Base-by-base conservation (phyloP, 2,888 invertebrate species). In the Cephus sareptanus region DNA sequence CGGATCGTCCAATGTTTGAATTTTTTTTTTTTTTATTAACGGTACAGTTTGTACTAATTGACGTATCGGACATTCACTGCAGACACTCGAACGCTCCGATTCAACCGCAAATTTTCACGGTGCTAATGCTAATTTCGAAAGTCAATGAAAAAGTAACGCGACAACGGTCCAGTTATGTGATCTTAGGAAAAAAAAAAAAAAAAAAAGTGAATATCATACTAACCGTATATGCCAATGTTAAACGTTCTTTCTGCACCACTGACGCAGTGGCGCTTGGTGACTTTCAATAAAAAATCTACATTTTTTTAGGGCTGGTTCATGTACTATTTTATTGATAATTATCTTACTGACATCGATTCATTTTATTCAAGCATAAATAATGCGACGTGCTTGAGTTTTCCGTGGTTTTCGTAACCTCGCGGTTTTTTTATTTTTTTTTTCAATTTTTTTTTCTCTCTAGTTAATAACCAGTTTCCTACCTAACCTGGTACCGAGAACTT, bases 1-100 rank as follows among this genome's bases (percentile, higher is more conserved):
- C 75, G 69, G 73, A 70, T 74, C 77, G 78, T 81, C 77, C 76
- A 77, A 80, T 73, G 76, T 76, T 76, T 78, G 77, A 75, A 79
- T 15, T 4, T 37, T 40, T 40, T 23, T 40, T 23, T 56, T 40
- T 6, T 81, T 77, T 13, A 37, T 37, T 79, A 78, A 81, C 80
- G 82, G 79, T 77, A 75, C 68, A 34, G 69, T 76, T 68, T 74
- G 40, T 31, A 31, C 12, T 11, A 71, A 34, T n/a, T 71, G 12
- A 71, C 31, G 13, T 34, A 23, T 33, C 71, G 23, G 33, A 31
- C 71, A 30, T 23, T 56, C 15, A 56, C 56, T 56, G 56, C 23
- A 23, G 56, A 56, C 0, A 56, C 56, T 13, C 56, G 9, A 56
- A 23, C 56, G 56, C 2, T 56, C 23, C 23, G 56, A 23, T 56